Percentiles rank a stretch among this genome's conserved stretches.
Conservation (phyloP, 2,888 invertebrate species). For the Sussaba pulchella region DNA sequence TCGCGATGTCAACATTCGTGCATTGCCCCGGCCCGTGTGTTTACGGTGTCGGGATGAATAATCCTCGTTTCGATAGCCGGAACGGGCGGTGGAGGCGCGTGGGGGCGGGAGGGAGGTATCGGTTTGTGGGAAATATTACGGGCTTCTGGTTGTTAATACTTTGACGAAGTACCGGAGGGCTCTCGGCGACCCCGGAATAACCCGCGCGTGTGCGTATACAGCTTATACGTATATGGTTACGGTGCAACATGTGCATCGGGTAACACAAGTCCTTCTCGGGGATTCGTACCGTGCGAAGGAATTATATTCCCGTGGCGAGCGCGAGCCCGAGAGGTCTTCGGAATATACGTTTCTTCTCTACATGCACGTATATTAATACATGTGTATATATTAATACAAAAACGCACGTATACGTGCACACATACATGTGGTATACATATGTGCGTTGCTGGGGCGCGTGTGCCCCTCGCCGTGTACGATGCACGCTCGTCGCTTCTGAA, state of each 20-base stretch:
- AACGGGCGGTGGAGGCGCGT: not conserved
- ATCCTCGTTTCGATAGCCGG: slow-evolving; percentile 34
- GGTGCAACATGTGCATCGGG: slow-evolving; percentile 58
- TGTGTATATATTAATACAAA: too few species aligned
- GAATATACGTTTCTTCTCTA: slow-evolving; percentile 8
- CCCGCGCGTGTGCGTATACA: too few species aligned
- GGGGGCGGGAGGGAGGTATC: not conserved
- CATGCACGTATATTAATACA: not conserved
- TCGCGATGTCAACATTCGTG: too few species aligned
- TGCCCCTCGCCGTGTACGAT: slow-evolving; percentile 58
- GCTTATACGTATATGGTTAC: too few species aligned
- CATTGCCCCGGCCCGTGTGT: slow-evolving; percentile 12
- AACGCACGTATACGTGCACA: too few species aligned
- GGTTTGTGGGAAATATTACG: slow-evolving; percentile 33
- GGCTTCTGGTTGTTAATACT: slow-evolving; percentile 60
- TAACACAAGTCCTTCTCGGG: slow-evolving; percentile 56
- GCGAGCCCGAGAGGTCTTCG: slow-evolving; percentile 40
- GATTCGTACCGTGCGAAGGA: slow-evolving; percentile 33
- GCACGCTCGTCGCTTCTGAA: slow-evolving; percentile 72
- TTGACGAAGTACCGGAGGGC: slow-evolving; percentile 52
- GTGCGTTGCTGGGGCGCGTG: slow-evolving; percentile 22
- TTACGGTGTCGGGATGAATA: slow-evolving; percentile 34
- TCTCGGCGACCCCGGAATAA: slow-evolving; percentile 44
- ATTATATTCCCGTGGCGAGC: slow-evolving; percentile 62
- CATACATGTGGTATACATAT: too few species aligned